phyloP scores from a whole-genome alignment of 2,797 vertebrate species.

The Molossus molossus region DNA sequence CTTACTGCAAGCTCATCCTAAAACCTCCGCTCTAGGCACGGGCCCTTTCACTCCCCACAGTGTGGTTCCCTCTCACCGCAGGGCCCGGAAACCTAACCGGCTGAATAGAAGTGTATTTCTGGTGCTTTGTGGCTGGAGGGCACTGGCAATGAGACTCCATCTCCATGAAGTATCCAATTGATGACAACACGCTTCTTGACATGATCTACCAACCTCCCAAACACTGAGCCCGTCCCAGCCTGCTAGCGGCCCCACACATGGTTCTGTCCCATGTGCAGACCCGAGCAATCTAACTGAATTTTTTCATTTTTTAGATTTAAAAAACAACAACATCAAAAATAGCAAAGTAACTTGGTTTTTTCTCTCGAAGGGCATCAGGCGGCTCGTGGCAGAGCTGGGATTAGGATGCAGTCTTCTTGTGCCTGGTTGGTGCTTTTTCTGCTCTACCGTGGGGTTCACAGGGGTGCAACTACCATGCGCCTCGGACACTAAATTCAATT shows the following conservation, averaged over 20 bases:
- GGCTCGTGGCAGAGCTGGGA: not conserved
- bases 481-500: conserved; percentile 76
- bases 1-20: not conserved
- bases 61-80: not conserved
- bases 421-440: not conserved
- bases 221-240: not conserved
- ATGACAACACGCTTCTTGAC: not conserved
- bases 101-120: not conserved
- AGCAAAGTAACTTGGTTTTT: not conserved
- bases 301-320: conserved; percentile 39
- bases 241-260: not conserved
- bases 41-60: not conserved
- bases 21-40: not conserved
- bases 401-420: not conserved
- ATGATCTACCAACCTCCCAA: not conserved
- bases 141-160: too few relatives aligned
- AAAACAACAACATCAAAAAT: not conserved
- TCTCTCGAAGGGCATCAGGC: not conserved
- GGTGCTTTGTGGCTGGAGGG: not conserved
- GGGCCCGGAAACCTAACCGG: not conserved
- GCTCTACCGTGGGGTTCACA: not conserved
- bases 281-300: not conserved
- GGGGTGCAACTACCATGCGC: conserved; percentile 51
- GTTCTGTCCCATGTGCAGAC: not conserved
- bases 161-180: not conserved